Evolutionary conservation across 2,113 vertebrate genomes (phyloP).

Genomic region (Phodopus roborovskii): DNA sequence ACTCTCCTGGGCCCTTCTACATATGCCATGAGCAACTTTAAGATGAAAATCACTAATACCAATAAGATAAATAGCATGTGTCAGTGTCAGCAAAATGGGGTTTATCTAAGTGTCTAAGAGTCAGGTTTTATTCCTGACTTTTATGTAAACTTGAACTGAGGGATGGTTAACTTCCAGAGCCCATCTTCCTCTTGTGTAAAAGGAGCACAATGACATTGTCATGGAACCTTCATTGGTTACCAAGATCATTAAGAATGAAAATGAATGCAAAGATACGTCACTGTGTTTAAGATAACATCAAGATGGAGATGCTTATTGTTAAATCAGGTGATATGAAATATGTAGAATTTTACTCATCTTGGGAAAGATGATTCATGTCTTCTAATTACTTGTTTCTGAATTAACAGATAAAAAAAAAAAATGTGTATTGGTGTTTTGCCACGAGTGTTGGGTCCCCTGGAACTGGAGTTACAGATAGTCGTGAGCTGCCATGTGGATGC

Average conservation of each 20-base stretch:
- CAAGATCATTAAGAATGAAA: not conserved
- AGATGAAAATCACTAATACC: slow-evolving; percentile 40
- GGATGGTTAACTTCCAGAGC: not conserved
- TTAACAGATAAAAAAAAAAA: too few relatives aligned
- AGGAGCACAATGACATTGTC: not conserved
- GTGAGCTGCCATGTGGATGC: not conserved
- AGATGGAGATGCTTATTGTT: not conserved
- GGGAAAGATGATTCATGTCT: not conserved
- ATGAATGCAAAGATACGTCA: not conserved
- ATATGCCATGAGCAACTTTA: slow-evolving; percentile 1
- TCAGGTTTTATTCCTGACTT: slow-evolving; percentile 6
- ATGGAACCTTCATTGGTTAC: not conserved
- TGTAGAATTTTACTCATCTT: not conserved
- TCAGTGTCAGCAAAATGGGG: not conserved
- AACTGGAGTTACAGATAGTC: not conserved
- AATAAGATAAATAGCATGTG: not conserved
- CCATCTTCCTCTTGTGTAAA: not conserved
- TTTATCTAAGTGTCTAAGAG: not conserved
- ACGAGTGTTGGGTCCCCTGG: not conserved
- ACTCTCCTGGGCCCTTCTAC: slow-evolving; percentile 6
- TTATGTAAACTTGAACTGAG: not conserved
- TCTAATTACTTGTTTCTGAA: slow-evolving; percentile 16
- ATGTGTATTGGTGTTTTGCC: not conserved
- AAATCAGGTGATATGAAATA: not conserved
- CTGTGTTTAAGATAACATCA: not conserved